These are phyloP conservation scores for Paralvinella palmiformis DNA, from an alignment of 1,140 invertebrate species.

Conservation along the genomic window DNA sequence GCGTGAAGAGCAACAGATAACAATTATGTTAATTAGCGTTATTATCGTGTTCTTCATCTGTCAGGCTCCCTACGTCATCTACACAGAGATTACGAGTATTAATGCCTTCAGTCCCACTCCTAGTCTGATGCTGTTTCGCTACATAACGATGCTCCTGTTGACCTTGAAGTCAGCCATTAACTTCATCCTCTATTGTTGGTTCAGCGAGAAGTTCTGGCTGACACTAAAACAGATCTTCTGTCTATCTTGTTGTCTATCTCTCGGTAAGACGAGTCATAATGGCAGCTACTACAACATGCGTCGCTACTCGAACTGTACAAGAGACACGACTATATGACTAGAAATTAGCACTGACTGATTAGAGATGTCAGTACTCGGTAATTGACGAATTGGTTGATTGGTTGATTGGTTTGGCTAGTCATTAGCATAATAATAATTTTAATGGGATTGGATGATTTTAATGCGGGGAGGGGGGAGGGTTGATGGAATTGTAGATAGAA, in stretches of 20 bases:
- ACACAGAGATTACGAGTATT: constrained; percentile 56
- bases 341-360: no score
- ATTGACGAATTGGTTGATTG: no score
- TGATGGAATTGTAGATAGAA: no score
- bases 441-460: no score
- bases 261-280: background rate
- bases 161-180: constrained; percentile 64
- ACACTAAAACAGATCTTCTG: constrained; percentile 66
- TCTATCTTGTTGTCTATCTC: constrained; percentile 14
- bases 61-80: constrained; percentile 56
- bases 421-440: no score
- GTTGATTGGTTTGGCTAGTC: no score
- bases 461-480: no score
- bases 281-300: background rate
- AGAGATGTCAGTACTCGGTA: no score
- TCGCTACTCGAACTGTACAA: background rate
- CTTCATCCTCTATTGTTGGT: constrained; percentile 71
- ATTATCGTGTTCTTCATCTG: constrained; percentile 68
- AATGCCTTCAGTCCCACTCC: constrained; percentile 30
- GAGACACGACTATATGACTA: background rate
- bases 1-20: constrained; percentile 62
- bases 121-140: constrained; percentile 12
- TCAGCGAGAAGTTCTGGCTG: constrained; percentile 69
- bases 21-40: constrained; percentile 67
- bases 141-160: constrained; percentile 58